These are phyloP conservation scores for Uropsilus gracilis DNA, from an alignment of 2,113 vertebrate species.

Conservation along the genomic window DNA sequence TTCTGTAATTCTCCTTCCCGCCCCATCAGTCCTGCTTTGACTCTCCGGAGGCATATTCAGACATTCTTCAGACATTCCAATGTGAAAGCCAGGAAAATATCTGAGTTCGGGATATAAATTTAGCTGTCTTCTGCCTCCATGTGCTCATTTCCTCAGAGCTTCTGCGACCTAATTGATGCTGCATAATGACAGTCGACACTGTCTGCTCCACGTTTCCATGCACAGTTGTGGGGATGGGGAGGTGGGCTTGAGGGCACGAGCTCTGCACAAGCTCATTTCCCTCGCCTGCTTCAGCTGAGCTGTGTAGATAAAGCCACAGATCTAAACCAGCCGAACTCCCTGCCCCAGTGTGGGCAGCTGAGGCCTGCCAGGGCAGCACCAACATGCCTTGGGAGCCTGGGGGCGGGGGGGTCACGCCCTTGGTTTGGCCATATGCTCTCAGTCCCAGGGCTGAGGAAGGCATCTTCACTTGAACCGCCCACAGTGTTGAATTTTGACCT, in stretches of 20 bases:
- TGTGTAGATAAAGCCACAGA: neutral
- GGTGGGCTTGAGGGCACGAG: neutral
- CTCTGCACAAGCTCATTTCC: neutral
- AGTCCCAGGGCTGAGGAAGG: neutral
- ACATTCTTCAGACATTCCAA: constrained; percentile 77
- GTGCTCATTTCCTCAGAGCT: constrained; percentile 72
- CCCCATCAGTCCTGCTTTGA: constrained; percentile 45
- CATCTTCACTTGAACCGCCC: neutral
- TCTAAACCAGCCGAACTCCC: neutral
- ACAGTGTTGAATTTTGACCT: neutral
- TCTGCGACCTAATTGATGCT: constrained; percentile 72
- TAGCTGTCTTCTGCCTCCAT: constrained; percentile 64
- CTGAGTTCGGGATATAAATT: constrained; percentile 73
- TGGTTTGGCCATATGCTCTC: neutral
- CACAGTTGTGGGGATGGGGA: neutral
- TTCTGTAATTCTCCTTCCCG: constrained; percentile 31
- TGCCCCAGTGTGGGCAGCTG: neutral
- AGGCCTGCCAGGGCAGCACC: too few relatives aligned
- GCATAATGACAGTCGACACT: constrained; percentile 59
- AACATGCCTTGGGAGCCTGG: too few relatives aligned
- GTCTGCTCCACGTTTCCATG: too few relatives aligned
- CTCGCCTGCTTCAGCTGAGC: neutral
- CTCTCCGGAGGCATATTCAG: constrained; percentile 69
- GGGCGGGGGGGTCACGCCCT: too few relatives aligned
- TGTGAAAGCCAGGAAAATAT: constrained; percentile 78